Evolutionary conservation across 2,113 vertebrate genomes (phyloP).

Genomic region (Theristicus caerulescens): DNA sequence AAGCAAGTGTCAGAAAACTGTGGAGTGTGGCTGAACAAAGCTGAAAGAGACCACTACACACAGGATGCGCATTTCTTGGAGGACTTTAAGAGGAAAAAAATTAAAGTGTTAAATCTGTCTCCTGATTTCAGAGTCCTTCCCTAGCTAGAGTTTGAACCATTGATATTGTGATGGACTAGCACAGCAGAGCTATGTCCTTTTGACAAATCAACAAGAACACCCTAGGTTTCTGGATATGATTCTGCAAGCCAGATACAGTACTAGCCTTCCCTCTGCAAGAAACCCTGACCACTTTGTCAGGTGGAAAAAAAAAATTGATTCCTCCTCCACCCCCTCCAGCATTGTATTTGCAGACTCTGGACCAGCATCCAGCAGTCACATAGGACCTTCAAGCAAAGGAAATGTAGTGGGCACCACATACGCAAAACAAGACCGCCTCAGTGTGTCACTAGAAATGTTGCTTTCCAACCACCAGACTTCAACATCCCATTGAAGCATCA

Average conservation of each 20-base stretch:
- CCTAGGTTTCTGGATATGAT: neutral
- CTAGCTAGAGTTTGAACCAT: neutral
- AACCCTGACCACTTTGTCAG: neutral
- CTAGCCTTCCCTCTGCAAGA: neutral
- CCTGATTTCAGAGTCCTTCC: neutral
- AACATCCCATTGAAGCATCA: constrained; percentile 25
- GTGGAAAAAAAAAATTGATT: neutral
- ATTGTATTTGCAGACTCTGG: neutral
- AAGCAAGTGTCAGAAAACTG: neutral
- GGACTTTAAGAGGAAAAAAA: neutral
- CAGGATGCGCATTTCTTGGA: neutral
- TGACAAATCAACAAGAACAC: neutral
- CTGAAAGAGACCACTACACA: neutral
- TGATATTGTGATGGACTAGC: neutral
- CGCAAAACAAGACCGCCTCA: neutral
- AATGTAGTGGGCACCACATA: neutral
- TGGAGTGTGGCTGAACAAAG: neutral
- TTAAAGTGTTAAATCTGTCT: neutral
- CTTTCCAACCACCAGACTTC: neutral
- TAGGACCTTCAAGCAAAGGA: neutral
- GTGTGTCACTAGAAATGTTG: neutral
- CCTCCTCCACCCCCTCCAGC: neutral
- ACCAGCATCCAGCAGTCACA: neutral
- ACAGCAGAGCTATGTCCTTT: neutral
- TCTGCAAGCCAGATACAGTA: neutral